These are phyloP conservation scores for Uloborus plumipes DNA, from an alignment of 2,888 invertebrate genomes.

Conservation along the genomic window DNA sequence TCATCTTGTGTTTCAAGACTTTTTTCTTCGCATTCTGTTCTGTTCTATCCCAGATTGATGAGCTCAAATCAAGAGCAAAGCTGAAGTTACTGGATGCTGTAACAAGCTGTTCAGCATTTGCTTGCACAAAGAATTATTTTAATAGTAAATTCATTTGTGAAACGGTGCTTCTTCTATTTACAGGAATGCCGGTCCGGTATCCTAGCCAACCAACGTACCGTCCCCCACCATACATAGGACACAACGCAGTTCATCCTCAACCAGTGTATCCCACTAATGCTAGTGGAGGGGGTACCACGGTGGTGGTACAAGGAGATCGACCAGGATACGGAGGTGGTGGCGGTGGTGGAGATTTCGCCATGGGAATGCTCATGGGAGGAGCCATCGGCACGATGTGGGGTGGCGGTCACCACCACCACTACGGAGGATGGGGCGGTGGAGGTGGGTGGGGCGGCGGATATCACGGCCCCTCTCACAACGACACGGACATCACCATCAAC, in stretches of 20 bases:
- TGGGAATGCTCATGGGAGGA: conserved; percentile 57
- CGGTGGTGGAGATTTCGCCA: conserved; percentile 52
- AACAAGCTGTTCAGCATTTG: no score
- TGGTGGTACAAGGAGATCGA: conserved; percentile 38
- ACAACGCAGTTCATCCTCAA: conserved; percentile 26
- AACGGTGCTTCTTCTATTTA: background rate
- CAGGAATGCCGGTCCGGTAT: conserved; percentile 39
- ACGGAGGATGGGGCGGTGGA: conserved; percentile 16
- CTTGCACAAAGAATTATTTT: no score
- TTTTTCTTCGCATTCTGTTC: no score
- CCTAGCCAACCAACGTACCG: conserved; percentile 19
- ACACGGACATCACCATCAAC: conserved; percentile 55
- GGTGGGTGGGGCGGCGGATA: conserved; percentile 33
- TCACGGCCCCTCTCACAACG: background rate
- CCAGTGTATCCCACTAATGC: background rate
- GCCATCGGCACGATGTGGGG: conserved; percentile 54
- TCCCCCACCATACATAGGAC: conserved; percentile 19
- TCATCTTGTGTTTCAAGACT: no score
- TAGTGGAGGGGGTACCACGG: conserved; percentile 23
- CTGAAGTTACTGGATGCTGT: no score
- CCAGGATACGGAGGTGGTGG: conserved; percentile 5
- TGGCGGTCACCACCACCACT: background rate
- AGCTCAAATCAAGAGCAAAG: no score
- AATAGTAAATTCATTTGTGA: no score
- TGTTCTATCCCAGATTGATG: no score